Evolutionary conservation across 2,113 vertebrate genomes (phyloP), one percentile per base, ranked within the genome.

Genomic region (Crypturellus undulatus): DNA sequence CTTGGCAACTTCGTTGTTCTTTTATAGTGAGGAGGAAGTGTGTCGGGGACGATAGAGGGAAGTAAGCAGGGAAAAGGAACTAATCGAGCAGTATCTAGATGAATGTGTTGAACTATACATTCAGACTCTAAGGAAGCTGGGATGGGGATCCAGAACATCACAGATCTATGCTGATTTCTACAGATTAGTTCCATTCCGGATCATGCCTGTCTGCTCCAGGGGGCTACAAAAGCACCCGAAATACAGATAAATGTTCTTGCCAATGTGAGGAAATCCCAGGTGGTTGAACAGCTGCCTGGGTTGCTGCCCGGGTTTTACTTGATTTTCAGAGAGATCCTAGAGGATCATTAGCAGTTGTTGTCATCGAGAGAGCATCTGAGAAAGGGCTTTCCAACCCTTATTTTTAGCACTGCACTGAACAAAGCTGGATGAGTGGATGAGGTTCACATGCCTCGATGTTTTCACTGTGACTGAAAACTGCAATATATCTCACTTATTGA

Each of bases 321-420:
- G 36, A 51, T 89, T 89, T 69, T 18, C 59, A 47, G 47, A 59
- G 51, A 26, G 54, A 51, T 77, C 52, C 59, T 70, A 4, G 21
- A 73, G 70, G 30, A 26, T 54, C 87, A 11, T 84, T 69, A 82
- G 62, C 92, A 94, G 87, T 80, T 91, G 80, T 69, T 94, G 34
- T 79, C 43, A 38, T 70, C 65, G 77, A 62, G 81, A 89, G 78
- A 87, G 70, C 67, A 91, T 80, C 89, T 96, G 92, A 79, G 70
- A 79, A 34, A 65, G 19, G 45, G 45, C 67, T 5, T 87, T 64
- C 58, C 86, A 76, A 36, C 6, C 12, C 14, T 0, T 71, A 40
- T 76, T 81, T 89, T 93, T 56, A 84, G 47, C 63, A 71, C 64
- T 90, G 47, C 42, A 58, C 65, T 79, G 65, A 89, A 47, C 51